phyloP scores from a whole-genome alignment of 2,113 vertebrate genomes.

The Trematomus loennbergii region DNA sequence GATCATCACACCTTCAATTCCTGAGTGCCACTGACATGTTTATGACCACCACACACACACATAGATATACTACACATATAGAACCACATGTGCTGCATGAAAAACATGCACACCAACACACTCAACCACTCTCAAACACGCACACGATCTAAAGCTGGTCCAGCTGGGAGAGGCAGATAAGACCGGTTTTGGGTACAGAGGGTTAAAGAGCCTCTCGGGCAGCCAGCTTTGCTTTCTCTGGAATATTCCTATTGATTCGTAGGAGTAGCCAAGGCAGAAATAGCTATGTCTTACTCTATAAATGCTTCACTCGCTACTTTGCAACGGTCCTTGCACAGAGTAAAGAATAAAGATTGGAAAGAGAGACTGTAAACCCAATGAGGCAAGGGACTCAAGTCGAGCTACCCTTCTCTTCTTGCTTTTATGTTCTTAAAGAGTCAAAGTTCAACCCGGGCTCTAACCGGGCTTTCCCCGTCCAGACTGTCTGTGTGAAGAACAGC shows the following conservation, averaged over 20 bases:
- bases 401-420: background rate
- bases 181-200: conserved; percentile 49
- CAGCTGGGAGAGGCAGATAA: conserved; percentile 76
- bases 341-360: conserved; percentile 29
- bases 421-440: conserved; percentile 7
- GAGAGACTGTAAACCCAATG: conserved; percentile 37
- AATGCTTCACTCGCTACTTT: conserved; percentile 36
- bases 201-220: conserved; percentile 55
- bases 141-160: background rate
- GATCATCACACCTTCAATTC: conserved; percentile 64
- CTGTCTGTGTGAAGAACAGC: background rate
- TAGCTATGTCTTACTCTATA: conserved; percentile 61
- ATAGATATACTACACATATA: conserved; percentile 10
- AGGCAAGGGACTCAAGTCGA: conserved; percentile 36
- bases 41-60: conserved; percentile 22
- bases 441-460: conserved; percentile 25
- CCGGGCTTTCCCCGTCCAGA: conserved; percentile 9
- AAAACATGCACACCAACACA: conserved; percentile 13
- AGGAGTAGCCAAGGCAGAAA: conserved; percentile 40
- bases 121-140: conserved; percentile 1
- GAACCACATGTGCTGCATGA: conserved; percentile 39
- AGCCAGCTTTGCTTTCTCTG: conserved; percentile 49
- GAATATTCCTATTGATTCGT: conserved; percentile 70
- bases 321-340: conserved; percentile 13
- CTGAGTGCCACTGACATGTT: conserved; percentile 53